phyloP scores from a whole-genome alignment of 2,888 invertebrate species.

The Yponomeuta plumbellus region DNA sequence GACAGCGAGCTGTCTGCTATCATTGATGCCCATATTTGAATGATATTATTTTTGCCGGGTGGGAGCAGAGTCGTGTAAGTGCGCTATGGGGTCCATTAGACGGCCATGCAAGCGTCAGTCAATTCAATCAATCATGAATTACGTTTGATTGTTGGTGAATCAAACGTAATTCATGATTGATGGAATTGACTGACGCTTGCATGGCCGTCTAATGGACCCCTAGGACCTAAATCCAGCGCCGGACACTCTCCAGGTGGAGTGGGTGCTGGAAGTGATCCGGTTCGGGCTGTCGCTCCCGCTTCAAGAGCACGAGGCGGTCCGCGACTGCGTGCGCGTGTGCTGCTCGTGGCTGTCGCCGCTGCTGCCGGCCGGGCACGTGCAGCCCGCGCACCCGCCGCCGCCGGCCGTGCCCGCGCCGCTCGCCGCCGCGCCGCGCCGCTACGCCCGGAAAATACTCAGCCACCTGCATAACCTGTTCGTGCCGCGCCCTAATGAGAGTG shows the following conservation, averaged over 20 bases:
- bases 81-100: too few relatives aligned
- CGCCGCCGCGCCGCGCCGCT: slow-evolving; percentile 91
- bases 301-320: slow-evolving; percentile 93
- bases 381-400: slow-evolving; percentile 89
- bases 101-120: too few relatives aligned
- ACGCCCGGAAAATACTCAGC: slow-evolving; percentile 91
- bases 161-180: too few relatives aligned
- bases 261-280: slow-evolving; percentile 92
- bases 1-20: too few relatives aligned
- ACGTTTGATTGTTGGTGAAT: too few relatives aligned
- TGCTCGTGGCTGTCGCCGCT: slow-evolving; percentile 97
- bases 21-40: too few relatives aligned
- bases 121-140: too few relatives aligned
- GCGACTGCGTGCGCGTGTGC: slow-evolving; percentile 97
- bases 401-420: slow-evolving; percentile 93
- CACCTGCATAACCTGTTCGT: slow-evolving; percentile 97
- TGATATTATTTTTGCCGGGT: too few relatives aligned
- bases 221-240: too few relatives aligned
- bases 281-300: slow-evolving; percentile 94
- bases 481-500: slow-evolving; percentile 95
- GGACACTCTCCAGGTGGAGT: slow-evolving; percentile 87
- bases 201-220: too few relatives aligned
- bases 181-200: too few relatives aligned
- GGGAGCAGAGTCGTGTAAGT: too few relatives aligned
- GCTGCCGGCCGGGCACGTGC: slow-evolving; percentile 82